phyloP scores from a whole-genome alignment of 2,113 vertebrate genomes.

The Poeciliopsis retropinna region DNA sequence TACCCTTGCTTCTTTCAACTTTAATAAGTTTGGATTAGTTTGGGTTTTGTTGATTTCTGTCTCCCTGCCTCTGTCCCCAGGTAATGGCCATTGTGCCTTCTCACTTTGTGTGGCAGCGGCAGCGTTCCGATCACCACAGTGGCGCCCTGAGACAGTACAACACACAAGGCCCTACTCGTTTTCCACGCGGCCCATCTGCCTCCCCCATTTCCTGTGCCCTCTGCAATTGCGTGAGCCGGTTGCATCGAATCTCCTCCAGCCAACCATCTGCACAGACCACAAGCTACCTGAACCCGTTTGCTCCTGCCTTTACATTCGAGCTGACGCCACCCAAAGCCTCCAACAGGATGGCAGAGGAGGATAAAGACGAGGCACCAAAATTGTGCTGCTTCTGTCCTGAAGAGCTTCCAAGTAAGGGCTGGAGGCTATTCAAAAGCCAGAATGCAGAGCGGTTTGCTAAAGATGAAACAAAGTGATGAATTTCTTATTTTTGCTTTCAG shows the following conservation, averaged over 20 bases:
- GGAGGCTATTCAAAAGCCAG: too few species aligned
- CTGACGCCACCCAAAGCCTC: constrained; percentile 43
- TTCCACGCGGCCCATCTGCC: constrained; percentile 84
- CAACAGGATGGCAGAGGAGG: not conserved
- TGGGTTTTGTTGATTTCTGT: not conserved
- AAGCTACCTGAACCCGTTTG: constrained; percentile 7
- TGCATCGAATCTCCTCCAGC: constrained; percentile 12
- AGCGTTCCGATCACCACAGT: constrained; percentile 87
- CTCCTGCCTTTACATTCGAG: constrained; percentile 37
- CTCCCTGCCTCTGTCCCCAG: constrained; percentile 63
- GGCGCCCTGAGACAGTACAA: constrained; percentile 86
- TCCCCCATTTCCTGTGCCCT: constrained; percentile 83
- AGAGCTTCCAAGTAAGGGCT: constrained; percentile 50
- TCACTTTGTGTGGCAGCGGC: constrained; percentile 90
- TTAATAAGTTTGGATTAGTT: constrained; percentile 12
- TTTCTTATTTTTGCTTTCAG: too few species aligned
- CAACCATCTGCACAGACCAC: not conserved
- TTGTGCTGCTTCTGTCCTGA: constrained; percentile 28
- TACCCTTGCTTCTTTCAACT: not conserved
- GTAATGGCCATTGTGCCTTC: constrained; percentile 94
- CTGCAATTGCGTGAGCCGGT: constrained; percentile 73
- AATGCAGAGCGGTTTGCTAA: too few species aligned
- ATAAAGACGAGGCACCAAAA: not conserved
- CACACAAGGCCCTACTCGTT: constrained; percentile 29
- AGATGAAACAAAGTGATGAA: too few species aligned